Evolutionary conservation across 1,140 invertebrate genomes (phyloP), one percentile per base, ranked within the genome.

Genomic region (Venustaconcha ellipsiformis): DNA sequence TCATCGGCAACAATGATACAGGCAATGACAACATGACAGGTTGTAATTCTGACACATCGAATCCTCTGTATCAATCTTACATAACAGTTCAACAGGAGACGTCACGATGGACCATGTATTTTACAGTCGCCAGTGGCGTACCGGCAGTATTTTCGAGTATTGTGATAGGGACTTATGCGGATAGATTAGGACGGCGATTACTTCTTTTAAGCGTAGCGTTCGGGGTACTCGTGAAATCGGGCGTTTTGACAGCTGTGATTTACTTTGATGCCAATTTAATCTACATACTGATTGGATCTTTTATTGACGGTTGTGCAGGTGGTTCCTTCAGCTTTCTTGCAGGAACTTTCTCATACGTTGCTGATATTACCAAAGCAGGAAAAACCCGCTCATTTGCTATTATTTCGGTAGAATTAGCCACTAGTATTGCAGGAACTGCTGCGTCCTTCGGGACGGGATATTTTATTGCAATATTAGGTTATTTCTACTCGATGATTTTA

Each of bases 91-190:
- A 76, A 48, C 15, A 70, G 57, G 69, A 76, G 20, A 71, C 74
- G 55, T 60, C 74, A 14, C 23, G 57, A n/a, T 76, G 74, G 74
- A n/a, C 55, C 23, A 70, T 76, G 74, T 70, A 71, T 15, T 18
- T 59, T n/a, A 37, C 68, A 8, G 17, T 76, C 18, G 68, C 74
- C n/a, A 8, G 18, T 14, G 30, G 14, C 20, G 20, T 71, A 17
- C 74, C 74, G 6, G 68, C 56, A 11, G 12, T 71, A 17, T 23
- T 76, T 23, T 26, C 69, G 5, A 48, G n/a, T 20, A 3, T 55
- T 18, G 14, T 76, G 2, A 8, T 70, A 6, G 60, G 68, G 20
- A 65, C 74, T 17, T 60, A 56, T 56, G 70, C 74, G 6, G 74
- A 76, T 57, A 67, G 13, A 23, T 12, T 70, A 12, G 74, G 74